Base-by-base conservation (phyloP, 1,140 invertebrate genomes). In the Sarcophaga peregrina region DNA sequence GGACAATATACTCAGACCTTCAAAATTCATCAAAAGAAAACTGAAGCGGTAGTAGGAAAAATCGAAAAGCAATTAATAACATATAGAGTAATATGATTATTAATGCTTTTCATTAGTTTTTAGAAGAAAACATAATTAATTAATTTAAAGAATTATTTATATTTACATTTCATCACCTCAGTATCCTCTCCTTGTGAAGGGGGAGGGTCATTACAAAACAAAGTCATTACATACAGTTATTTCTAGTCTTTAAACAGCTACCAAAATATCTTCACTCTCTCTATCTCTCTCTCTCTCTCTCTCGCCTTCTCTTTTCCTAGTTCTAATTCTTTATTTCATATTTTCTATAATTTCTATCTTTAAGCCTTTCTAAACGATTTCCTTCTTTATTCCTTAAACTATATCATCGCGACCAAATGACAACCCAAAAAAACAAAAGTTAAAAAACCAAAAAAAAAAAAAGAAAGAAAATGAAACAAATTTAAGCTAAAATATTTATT, bases 401-500 rank as follows among this genome's bases (percentile, higher is more conserved):
- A 62, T 50, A 17, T 52, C 81, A 46, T 68, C 58, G 75, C 58
- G 75, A 78, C 47, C 75, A 78, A 78, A 78, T 78, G 75, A 52
- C 62, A 46, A 74, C 62, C 48, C 37, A 25, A 62, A 72, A n/a
- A 84, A 83, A 68, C 81, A 25, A 50, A 75, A 84, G 10, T 1
- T 37, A 80, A 84, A 82, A 76, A 62, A 45, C 73, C 82, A 84
- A 78, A 72, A 37, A 37, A 37, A 37, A 37, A 37, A 25, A 62
- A 37, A 37, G 25, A 37, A 37, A 37, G 25, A 37, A 37, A 37
- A 37, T 37, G 25, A 37, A 62, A 83, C 80, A 83, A 76, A 81
- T n/a, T 76, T 82, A 80, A 82, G 74, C 81, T 84, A 82, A 37
- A 37, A 84, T 84, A 84, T 84, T 84, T 84, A 84, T 84, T 84